A percentile compares a stretch with the other conserved stretches of the same genome.
These are phyloP conservation scores for Candidula unifasciata DNA, from an alignment of 2,888 invertebrate genomes.

Conservation along the genomic window DNA sequence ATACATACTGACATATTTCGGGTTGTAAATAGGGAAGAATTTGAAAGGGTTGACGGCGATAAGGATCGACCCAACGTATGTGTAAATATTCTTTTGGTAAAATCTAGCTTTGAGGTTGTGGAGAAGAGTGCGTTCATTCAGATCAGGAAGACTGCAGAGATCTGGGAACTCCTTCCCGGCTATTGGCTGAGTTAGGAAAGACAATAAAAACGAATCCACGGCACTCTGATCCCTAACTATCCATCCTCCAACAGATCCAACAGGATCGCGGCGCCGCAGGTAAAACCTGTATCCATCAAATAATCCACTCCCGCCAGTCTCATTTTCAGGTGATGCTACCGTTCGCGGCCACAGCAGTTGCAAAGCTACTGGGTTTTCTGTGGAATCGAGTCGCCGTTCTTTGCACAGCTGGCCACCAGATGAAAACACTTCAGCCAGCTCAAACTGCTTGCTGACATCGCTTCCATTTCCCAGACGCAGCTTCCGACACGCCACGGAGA, in stretches of 20 bases:
- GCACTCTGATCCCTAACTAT: conserved; percentile 81
- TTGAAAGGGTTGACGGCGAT: conserved; percentile 93
- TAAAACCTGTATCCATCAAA: conserved; percentile 84
- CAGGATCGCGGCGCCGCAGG: conserved; percentile 87
- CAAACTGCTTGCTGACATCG: conserved; percentile 58
- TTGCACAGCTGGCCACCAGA: conserved; percentile 93
- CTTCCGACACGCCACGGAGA: conserved; percentile 65
- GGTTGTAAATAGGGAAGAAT: conserved; percentile 98
- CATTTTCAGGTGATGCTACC: conserved; percentile 47
- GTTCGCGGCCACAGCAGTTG: conserved; percentile 79
- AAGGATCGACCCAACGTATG: conserved; percentile 95
- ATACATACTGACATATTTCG: conserved; percentile 96
- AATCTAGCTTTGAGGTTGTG: conserved; percentile 92
- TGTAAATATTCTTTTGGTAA: conserved; percentile 94
- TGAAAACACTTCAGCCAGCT: conserved; percentile 85
- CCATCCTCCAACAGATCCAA: conserved; percentile 80
- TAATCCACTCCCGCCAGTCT: conserved; percentile 13
- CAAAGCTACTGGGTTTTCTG: conserved; percentile 80
- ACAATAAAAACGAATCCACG: conserved; percentile 90
- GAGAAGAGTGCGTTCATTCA: conserved; percentile 93
- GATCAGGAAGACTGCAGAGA: conserved; percentile 94
- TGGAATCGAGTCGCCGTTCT: conserved; percentile 89
- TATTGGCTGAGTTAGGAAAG: conserved; percentile 91
- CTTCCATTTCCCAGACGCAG: conserved; percentile 57
- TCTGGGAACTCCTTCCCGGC: conserved; percentile 96